Evolutionary conservation across 2,113 vertebrate species (phyloP).

Genomic region (Dissostichus mawsoni): DNA sequence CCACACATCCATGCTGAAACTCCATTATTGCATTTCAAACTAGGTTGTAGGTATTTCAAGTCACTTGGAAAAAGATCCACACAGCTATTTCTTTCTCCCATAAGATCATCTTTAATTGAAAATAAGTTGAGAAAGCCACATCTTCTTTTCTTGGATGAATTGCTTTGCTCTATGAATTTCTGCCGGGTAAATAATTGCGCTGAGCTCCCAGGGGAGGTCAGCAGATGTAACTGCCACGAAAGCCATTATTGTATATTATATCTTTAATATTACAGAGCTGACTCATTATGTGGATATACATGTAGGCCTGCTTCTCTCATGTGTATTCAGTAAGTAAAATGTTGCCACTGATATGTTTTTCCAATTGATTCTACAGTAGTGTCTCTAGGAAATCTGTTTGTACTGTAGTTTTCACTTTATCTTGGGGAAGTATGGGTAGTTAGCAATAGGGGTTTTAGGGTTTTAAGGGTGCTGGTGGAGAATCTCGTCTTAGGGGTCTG

Average conservation of each 20-base stretch:
- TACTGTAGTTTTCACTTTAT: neutral
- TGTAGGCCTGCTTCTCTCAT: conserved; percentile 42
- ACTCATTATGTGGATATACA: conserved; percentile 63
- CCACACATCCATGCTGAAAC: conserved; percentile 14
- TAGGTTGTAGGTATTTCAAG: conserved; percentile 5
- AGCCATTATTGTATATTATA: conserved; percentile 75
- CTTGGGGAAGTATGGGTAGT: conserved; percentile 6
- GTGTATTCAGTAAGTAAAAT: conserved; percentile 52
- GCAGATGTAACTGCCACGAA: conserved; percentile 69
- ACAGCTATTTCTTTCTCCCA: conserved; percentile 20
- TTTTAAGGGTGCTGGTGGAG: neutral
- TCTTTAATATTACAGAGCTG: conserved; percentile 62
- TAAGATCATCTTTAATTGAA: conserved; percentile 54
- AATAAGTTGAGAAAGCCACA: conserved; percentile 59
- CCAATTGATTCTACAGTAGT: neutral
- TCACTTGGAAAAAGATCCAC: conserved; percentile 15
- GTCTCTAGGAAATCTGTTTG: conserved; percentile 15
- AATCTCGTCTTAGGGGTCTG: conserved; percentile 19
- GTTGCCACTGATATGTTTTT: conserved; percentile 20
- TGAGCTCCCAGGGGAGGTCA: conserved; percentile 70
- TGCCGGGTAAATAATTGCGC: conserved; percentile 73
- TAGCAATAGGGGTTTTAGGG: neutral
- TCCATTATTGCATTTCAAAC: conserved; percentile 41
- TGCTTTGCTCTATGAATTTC: conserved; percentile 64
- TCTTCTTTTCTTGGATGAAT: conserved; percentile 60